Base-by-base conservation (phyloP, 2,797 vertebrate species). In the Carcharodon carcharias region DNA sequence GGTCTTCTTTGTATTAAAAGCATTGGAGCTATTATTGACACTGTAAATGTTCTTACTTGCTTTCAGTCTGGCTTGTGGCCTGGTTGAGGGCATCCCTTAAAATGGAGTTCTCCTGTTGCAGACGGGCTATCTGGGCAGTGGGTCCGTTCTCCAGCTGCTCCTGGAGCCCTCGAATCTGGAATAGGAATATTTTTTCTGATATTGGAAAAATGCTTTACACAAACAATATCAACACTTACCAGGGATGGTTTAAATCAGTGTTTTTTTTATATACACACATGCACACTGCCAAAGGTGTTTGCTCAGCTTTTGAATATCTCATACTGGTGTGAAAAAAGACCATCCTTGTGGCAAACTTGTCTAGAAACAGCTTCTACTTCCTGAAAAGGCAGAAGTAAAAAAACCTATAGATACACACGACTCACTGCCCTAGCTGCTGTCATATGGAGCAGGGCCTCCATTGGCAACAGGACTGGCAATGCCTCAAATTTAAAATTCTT, bases 81-180 rank as follows among this genome's bases (percentile, higher is more conserved):
- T 99, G 98, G 97, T 99, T 99, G 97, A 99, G 98, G 28, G 99
- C 99, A 0, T 99, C 99, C 23, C 99, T 98, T 94, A 99, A 98
- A 97, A 99, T 99, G 61, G 99, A 98, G 97, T 99, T 99, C 97
- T 99, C 99, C 97, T 99, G 99, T 97, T 99, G 99, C 54, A 99
- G 97, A 91, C 99, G 98, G 96, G 99, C 98, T 96, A 99, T 98
- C 96, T 99, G 99, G 0, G 98, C 98, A 96, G 98, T 99, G 94
- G 99, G 99, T 18, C 99, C 99, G 0, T 99, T 99, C 97, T 99
- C 99, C 97, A 99, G 97, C 97, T 99, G 98, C 8, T 99, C 99
- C 97, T 99, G 99, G 96, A 99, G 98, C 58, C 97, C 97, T 9
- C 98, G 97, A 95, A 99, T 97, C 99, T 99, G 97, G 45, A 61